Evolutionary conservation across 2,797 vertebrate genomes (phyloP).

Genomic region (Poecilia wingei): DNA sequence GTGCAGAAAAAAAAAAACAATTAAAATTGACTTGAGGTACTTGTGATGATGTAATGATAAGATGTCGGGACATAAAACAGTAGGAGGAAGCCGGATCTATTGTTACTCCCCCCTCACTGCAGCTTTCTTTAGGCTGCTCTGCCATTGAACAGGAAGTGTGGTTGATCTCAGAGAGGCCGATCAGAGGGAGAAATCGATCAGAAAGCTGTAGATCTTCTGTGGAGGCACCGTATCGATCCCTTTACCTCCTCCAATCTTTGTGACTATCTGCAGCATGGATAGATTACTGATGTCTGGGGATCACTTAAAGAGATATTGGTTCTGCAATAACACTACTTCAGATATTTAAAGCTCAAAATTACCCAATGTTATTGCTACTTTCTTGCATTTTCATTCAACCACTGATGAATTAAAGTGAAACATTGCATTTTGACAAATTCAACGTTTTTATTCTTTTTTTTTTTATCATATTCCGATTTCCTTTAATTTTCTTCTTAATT

Average conservation of each 20-base stretch:
- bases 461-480: not conserved
- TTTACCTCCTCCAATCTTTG: constrained; percentile 69
- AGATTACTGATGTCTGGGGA: constrained; percentile 67
- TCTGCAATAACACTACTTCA: constrained; percentile 38
- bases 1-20: not conserved
- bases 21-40: not conserved
- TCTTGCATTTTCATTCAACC: not conserved
- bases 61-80: constrained; percentile 22
- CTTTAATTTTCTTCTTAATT: not conserved
- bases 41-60: constrained; percentile 27
- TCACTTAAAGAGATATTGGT: constrained; percentile 48
- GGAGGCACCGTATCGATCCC: constrained; percentile 76
- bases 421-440: not conserved
- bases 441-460: not conserved
- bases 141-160: constrained; percentile 53
- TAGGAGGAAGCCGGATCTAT: constrained; percentile 24
- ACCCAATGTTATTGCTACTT: constrained; percentile 1
- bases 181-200: constrained; percentile 75
- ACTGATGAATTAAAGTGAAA: not conserved
- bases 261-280: constrained; percentile 75
- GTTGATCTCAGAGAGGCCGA: constrained; percentile 71
- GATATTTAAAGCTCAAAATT: constrained; percentile 33
- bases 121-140: constrained; percentile 29
- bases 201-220: constrained; percentile 78
- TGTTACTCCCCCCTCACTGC: constrained; percentile 24